Percentiles rank a stretch among this genome's conserved stretches.
Conservation (phyloP, 2,113 vertebrate species). For the Malurus melanocephalus region DNA sequence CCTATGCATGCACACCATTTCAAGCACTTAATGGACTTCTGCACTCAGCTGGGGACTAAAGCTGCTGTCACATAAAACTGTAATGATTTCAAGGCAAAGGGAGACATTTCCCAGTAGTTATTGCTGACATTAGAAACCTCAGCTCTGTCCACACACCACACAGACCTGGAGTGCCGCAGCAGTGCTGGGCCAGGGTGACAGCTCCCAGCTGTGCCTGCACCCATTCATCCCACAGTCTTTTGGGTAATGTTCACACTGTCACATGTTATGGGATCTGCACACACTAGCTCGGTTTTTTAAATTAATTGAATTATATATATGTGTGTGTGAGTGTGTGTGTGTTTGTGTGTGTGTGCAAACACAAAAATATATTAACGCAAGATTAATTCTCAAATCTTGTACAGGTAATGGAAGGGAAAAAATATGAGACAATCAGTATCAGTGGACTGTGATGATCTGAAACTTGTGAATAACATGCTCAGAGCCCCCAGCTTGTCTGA, state of each 20-base stretch:
- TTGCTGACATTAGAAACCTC: not conserved
- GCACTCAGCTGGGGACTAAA: slow-evolving; percentile 12
- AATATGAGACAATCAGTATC: not conserved
- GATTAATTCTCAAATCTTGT: not conserved
- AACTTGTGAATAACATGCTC: not conserved
- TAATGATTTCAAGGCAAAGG: not conserved
- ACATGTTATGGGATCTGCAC: not conserved
- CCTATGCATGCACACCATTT: not conserved
- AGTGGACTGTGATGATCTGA: not conserved
- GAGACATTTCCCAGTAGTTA: slow-evolving; percentile 5
- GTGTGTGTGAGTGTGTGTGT: no score
- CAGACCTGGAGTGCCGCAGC: not conserved
- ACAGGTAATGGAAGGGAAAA: not conserved
- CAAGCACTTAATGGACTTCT: slow-evolving; percentile 1
- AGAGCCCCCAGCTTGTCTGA: not conserved
- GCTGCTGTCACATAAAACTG: slow-evolving; percentile 5
- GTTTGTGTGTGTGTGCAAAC: no score
- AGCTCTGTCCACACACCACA: not conserved
- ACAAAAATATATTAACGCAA: not conserved
- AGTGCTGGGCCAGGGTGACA: not conserved
- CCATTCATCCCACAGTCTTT: rapidly evolving
- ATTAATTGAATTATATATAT: not conserved
- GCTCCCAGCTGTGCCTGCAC: not conserved
- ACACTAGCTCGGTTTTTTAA: not conserved
- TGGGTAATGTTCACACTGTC: not conserved